Percentiles rank a stretch among this genome's conserved stretches.
These are phyloP conservation scores for Microctonus brassicae DNA, from an alignment of 2,888 invertebrate species.

Conservation along the genomic window DNA sequence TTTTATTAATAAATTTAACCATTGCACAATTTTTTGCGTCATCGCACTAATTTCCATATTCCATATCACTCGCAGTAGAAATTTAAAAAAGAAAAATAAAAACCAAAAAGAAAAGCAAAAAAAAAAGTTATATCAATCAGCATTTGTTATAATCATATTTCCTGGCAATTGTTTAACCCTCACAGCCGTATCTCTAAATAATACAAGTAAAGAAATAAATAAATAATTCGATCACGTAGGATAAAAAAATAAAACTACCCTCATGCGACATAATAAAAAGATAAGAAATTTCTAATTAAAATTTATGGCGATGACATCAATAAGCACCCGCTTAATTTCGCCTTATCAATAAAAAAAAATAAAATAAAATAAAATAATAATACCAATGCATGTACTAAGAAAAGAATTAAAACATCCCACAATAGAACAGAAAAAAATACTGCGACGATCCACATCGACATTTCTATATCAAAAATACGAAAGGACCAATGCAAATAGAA, in stretches of 20 bases:
- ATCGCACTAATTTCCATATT: background rate
- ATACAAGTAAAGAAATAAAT: background rate
- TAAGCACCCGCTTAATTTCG: background rate
- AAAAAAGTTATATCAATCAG: background rate
- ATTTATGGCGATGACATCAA: background rate
- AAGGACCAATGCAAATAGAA: background rate
- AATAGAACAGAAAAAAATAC: background rate
- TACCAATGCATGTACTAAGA: background rate
- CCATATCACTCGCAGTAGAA: background rate
- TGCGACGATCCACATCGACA: background rate
- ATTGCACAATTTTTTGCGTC: conserved; percentile 1
- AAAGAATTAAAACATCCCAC: background rate
- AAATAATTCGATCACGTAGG: too few relatives aligned
- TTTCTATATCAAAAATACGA: background rate
- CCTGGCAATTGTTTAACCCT: background rate
- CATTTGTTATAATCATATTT: conserved; percentile 10
- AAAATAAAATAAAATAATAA: background rate
- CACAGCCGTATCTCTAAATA: background rate
- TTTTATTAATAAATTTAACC: background rate
- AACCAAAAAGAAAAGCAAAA: background rate
- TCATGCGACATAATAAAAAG: background rate
- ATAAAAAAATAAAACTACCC: background rate
- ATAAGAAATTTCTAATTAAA: background rate
- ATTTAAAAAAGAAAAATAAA: background rate
- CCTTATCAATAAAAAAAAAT: background rate